Evolutionary conservation across 2,797 vertebrate genomes (phyloP).

Genomic region (Myiotriccus ornatus): DNA sequence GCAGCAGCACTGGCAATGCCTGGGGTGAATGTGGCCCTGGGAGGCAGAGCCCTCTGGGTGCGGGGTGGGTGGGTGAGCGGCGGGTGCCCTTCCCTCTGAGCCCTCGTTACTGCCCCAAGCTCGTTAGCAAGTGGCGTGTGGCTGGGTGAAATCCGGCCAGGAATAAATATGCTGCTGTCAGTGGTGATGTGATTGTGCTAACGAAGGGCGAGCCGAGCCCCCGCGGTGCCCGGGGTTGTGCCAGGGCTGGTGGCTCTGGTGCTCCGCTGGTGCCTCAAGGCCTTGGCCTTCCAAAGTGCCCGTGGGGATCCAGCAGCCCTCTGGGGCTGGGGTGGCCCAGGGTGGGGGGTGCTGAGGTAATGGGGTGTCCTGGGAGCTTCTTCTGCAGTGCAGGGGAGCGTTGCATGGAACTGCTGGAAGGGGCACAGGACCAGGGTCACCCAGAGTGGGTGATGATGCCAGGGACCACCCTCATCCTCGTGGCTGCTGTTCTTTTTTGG

Average conservation of each 20-base stretch:
- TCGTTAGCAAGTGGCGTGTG: constrained; percentile 60
- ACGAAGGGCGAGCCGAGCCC: constrained; percentile 47
- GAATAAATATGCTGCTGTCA: constrained; percentile 73
- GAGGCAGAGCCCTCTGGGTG: not conserved
- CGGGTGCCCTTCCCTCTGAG: not conserved
- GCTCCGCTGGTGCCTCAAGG: fast-evolving
- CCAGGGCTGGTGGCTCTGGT: not conserved
- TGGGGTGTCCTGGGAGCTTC: not conserved
- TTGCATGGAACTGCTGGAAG: not conserved
- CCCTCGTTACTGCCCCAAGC: constrained; percentile 41
- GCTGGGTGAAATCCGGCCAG: constrained; percentile 64
- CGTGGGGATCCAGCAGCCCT: not conserved
- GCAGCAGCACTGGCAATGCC: not conserved
- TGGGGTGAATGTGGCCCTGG: not conserved
- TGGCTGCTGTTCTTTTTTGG: not conserved
- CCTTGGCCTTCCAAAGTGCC: not conserved
- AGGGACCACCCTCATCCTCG: not conserved
- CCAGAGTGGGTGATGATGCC: not conserved
- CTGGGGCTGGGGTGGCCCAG: not conserved
- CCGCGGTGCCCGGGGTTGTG: not conserved
- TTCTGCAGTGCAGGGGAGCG: fast-evolving
- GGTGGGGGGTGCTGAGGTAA: not conserved
- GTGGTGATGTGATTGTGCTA: constrained; percentile 74
- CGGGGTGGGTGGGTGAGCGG: not conserved
- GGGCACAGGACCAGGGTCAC: fast-evolving